phyloP scores from a whole-genome alignment of 2,888 invertebrate species.

The Sarcophaga rosellei region DNA sequence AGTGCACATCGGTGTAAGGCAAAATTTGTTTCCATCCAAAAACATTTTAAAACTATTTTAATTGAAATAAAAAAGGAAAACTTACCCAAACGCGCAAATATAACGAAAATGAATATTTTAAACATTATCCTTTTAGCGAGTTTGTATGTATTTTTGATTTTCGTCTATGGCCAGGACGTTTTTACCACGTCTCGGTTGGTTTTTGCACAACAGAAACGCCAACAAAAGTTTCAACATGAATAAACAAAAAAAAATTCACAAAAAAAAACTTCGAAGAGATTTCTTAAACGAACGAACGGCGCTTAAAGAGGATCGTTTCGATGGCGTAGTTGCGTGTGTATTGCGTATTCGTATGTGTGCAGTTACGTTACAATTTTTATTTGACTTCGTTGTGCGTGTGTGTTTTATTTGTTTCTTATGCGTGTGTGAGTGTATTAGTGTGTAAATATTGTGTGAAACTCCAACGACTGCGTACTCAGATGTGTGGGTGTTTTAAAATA shows the following conservation, averaged over 20 bases:
- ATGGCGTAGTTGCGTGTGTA: background rate
- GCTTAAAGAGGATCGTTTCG: slow-evolving; percentile 5
- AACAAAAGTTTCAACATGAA: slow-evolving; percentile 31
- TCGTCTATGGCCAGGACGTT: slow-evolving; percentile 45
- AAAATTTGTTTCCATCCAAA: too few species aligned
- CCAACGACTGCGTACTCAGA: slow-evolving; percentile 57
- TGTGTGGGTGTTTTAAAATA: slow-evolving; percentile 65
- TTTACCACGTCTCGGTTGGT: slow-evolving; percentile 16
- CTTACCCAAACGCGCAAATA: slow-evolving; percentile 74
- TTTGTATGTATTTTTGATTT: slow-evolving; percentile 42
- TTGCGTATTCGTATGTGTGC: background rate
- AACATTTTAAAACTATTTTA: background rate
- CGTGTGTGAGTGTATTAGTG: slow-evolving; percentile 25
- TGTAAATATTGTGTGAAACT: slow-evolving; percentile 45
- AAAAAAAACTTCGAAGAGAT: too few species aligned
- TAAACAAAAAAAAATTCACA: too few species aligned
- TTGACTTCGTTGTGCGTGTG: slow-evolving; percentile 20
- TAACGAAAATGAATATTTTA: slow-evolving; percentile 74
- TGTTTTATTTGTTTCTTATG: background rate
- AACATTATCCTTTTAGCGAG: slow-evolving; percentile 69
- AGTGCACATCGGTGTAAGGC: too few species aligned
- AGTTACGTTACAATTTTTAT: background rate
- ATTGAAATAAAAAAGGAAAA: background rate
- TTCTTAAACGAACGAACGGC: too few species aligned
- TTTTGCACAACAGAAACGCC: slow-evolving; percentile 14